Percentiles rank a stretch among this genome's conserved stretches.
These are phyloP conservation scores for Cranoglanis bouderius DNA, from an alignment of 2,113 vertebrate genomes.

Conservation along the genomic window DNA sequence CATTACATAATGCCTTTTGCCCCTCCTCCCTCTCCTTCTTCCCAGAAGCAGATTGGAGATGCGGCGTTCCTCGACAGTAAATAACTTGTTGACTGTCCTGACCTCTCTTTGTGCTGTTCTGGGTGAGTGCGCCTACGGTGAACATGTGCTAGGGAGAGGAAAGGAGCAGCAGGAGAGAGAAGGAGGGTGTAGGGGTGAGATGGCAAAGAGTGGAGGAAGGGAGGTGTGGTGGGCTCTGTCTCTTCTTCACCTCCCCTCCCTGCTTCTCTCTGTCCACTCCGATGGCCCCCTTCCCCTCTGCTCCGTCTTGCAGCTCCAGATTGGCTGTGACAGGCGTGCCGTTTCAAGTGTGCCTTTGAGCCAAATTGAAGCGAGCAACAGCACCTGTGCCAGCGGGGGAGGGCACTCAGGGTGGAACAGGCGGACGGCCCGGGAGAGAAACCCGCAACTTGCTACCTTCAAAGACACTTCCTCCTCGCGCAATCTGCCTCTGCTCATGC, in stretches of 20 bases:
- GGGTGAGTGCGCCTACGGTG: conserved; percentile 48
- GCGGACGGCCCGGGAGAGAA: conserved; percentile 41
- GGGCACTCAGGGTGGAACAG: conserved; percentile 45
- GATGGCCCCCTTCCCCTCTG: conserved; percentile 35
- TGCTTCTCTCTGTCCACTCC: conserved; percentile 34
- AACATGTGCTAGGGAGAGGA: conserved; percentile 61
- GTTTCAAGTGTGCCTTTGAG: conserved; percentile 76
- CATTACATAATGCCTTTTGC: conserved; percentile 32
- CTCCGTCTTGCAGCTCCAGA: conserved; percentile 68
- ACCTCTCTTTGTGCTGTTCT: conserved; percentile 62
- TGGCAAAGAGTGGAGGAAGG: conserved; percentile 43
- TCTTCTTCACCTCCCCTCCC: conserved; percentile 50
- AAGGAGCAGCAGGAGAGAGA: conserved; percentile 53
- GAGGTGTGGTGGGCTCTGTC: conserved; percentile 34
- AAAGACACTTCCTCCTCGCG: conserved; percentile 66
- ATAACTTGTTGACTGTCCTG: conserved; percentile 65
- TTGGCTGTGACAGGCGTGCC: conserved; percentile 71
- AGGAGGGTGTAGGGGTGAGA: conserved; percentile 27
- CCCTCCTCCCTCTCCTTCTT: conserved; percentile 13
- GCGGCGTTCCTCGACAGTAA: conserved; percentile 50
- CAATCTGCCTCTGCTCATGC: conserved; percentile 62
- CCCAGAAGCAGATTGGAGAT: conserved; percentile 58
- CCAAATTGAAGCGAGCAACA: conserved; percentile 77
- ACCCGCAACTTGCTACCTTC: conserved; percentile 72
- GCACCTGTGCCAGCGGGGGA: conserved; percentile 74